These are phyloP conservation scores for Psettodes erumei DNA, from an alignment of 2,113 vertebrate species.

Conservation along the genomic window DNA sequence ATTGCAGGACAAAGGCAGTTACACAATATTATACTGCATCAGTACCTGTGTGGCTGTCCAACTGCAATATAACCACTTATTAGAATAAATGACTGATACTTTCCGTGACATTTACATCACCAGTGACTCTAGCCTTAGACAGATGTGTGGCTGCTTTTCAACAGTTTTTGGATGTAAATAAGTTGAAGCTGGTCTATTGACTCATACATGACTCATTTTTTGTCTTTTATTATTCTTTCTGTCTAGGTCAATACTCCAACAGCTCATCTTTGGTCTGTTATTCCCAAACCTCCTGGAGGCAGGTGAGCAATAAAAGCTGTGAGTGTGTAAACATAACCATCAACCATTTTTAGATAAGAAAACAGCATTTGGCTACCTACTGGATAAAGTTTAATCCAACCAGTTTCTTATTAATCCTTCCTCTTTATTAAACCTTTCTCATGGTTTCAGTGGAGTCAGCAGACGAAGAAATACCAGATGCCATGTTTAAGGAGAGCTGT, in stretches of 20 bases:
- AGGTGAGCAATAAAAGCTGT: constrained; percentile 83
- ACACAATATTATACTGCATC: constrained; percentile 41
- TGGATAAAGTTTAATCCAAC: not conserved
- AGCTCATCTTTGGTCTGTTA: constrained; percentile 90
- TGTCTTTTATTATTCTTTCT: constrained; percentile 27
- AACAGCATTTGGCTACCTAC: not conserved
- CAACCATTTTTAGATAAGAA: not conserved
- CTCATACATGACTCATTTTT: constrained; percentile 32
- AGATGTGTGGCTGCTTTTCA: constrained; percentile 34
- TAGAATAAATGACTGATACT: constrained; percentile 27
- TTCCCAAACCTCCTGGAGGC: constrained; percentile 90
- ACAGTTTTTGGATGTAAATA: constrained; percentile 21
- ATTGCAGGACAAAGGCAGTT: constrained; percentile 44
- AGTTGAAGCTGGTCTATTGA: constrained; percentile 36
- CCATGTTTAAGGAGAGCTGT: constrained; percentile 95
- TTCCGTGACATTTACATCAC: constrained; percentile 55
- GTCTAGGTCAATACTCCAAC: constrained; percentile 94
- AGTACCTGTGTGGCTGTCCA: constrained; percentile 33
- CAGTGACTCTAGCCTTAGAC: constrained; percentile 12
- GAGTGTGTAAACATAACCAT: not conserved
- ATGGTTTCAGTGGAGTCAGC: constrained; percentile 85
- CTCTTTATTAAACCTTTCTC: not conserved
- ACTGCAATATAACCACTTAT: constrained; percentile 34
- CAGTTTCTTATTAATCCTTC: not conserved
- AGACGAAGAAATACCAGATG: constrained; percentile 90